Conservation (phyloP, 2,888 invertebrate species). For the Caenorhabditis sp. region DNA sequence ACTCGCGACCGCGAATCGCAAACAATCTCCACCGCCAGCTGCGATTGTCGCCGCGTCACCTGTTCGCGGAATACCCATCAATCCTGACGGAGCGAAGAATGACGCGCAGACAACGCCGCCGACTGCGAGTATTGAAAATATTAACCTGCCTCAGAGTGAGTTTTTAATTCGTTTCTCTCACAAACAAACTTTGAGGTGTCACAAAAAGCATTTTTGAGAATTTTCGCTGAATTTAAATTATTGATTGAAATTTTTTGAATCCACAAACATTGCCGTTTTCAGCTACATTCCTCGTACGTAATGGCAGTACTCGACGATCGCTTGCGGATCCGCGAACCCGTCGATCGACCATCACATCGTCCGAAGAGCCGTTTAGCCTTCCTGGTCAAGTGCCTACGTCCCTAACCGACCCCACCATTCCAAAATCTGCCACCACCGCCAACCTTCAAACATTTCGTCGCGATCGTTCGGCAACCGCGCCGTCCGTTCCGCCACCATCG, state of each 20-base stretch:
- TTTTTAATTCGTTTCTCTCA: conserved; percentile 15
- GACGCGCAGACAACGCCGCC: conserved; percentile 2
- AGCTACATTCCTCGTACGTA: conserved; percentile 45
- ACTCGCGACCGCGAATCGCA: conserved; percentile 10
- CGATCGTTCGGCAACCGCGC: conserved; percentile 26
- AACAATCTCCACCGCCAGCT: conserved; percentile 9
- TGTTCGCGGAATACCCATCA: background rate
- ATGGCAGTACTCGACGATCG: conserved; percentile 31
- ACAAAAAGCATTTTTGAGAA: background rate
- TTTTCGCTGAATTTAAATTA: too few relatives aligned
- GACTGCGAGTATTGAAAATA: conserved; percentile 53
- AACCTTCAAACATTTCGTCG: conserved; percentile 25
- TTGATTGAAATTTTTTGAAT: conserved; percentile 6
- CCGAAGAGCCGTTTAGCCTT: conserved; percentile 32
- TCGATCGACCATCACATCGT: conserved; percentile 38
- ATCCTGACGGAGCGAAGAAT: background rate
- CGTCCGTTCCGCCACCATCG: background rate
- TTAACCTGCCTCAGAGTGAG: conserved; percentile 64
- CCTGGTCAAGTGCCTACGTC: conserved; percentile 41
- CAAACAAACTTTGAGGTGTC: background rate
- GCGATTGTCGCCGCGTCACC: conserved; percentile 12
- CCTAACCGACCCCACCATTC: conserved; percentile 25
- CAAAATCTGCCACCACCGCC: conserved; percentile 55
- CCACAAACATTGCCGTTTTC: conserved; percentile 11
- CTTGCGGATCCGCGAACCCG: conserved; percentile 32